A percentile compares a stretch with the other conserved stretches of the same genome.
These are phyloP conservation scores for Sylvietta virens DNA, from an alignment of 2,113 vertebrate genomes.

Conservation along the genomic window DNA sequence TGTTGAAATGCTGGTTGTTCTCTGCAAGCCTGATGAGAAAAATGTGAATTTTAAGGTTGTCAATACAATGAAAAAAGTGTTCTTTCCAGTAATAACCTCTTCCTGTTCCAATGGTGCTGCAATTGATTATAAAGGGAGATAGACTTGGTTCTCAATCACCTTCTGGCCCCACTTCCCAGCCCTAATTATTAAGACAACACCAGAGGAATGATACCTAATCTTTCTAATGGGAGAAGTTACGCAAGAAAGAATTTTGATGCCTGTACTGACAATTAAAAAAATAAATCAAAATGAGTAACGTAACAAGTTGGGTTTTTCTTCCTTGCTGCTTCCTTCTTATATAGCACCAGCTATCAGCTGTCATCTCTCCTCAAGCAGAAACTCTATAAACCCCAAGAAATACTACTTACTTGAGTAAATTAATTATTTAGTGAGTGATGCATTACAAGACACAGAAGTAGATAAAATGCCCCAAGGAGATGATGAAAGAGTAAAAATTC, in stretches of 20 bases:
- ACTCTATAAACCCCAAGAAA: not conserved
- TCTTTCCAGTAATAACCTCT: not conserved
- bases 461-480: slow-evolving; percentile 35
- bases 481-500: slow-evolving; percentile 7
- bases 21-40: not conserved
- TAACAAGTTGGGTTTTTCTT: not conserved
- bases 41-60: not conserved
- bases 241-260: not conserved
- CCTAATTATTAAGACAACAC: not conserved
- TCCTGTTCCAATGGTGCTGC: not conserved
- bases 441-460: slow-evolving; percentile 32
- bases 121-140: not conserved
- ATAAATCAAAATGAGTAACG: not conserved
- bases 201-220: not conserved
- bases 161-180: not conserved
- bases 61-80: not conserved
- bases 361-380: slow-evolving; percentile 19
- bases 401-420: slow-evolving; percentile 35
- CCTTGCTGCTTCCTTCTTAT: not conserved
- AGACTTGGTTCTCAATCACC: not conserved
- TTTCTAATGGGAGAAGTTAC: not conserved
- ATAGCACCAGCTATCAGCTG: not conserved
- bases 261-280: not conserved
- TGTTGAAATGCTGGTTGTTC: not conserved
- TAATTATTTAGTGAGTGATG: slow-evolving; percentile 56